Base-by-base conservation (phyloP, 2,888 invertebrate species). In the Oscheius sp. region DNA sequence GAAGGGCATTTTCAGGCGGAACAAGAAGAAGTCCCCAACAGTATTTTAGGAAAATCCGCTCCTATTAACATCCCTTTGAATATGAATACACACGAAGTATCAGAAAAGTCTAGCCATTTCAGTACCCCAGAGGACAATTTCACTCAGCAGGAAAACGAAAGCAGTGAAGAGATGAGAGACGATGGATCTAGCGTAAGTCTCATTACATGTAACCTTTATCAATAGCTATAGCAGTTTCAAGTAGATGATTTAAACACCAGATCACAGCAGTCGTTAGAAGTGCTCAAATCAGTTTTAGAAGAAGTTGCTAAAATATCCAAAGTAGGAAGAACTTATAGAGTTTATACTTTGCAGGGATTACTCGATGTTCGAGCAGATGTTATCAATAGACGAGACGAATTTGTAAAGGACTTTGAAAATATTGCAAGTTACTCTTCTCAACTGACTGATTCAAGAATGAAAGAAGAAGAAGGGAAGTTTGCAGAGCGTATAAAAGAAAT, bases 61-160 rank as follows among this genome's bases (percentile, higher is more conserved):
- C 75, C 75, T 9, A 76, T 76, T 51, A 65, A 68, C 22, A 76
- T 76, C 26, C 75, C 75, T n/a, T 63, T 47, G 28, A 63, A 5
- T 20, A 45, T 20, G 5, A n/a, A 36, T 22, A 12, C 38, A 12
- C 14, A 54, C 17, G 38, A 66, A 56, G 57, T 66, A 4, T 61
- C 62, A 22, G 62, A 57, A n/a, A 68, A 62, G 26, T 68, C 62
- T 8, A 79, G 73, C 49, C 73, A 78, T 22, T 80, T 80, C 67
- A 66, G 74, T 38, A 80, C 80, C n/a, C 80, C 80, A 0, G 80
- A 80, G n/a, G 75, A 79, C 45, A 70, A 70, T 41, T 78, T 78
- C 47, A 47, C 32, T 17, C 54, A 32, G 9, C 54, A n/a, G 14
- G 54, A 54, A 17, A 59, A 41, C 28, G 59, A 59, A 24, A 59